These are phyloP conservation scores for Calephelis virginiensis DNA, from an alignment of 1,140 invertebrate genomes.

Conservation along the genomic window DNA sequence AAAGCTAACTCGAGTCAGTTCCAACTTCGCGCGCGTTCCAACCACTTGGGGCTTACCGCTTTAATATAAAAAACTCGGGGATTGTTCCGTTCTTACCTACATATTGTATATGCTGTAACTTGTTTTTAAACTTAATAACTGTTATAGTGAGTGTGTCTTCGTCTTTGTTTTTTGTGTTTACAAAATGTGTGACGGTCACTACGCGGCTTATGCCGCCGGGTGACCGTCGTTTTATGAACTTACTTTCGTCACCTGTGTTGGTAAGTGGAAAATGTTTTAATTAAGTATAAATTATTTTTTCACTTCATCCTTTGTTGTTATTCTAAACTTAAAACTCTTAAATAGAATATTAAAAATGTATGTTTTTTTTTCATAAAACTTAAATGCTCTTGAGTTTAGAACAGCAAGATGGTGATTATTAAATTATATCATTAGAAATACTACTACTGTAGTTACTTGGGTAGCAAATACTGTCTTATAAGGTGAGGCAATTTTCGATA, in stretches of 20 bases:
- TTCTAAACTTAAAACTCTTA: no score
- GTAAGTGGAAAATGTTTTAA: not conserved
- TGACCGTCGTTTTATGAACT: constrained; percentile 14
- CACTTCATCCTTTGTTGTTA: no score
- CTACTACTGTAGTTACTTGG: no score
- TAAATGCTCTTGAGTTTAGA: no score
- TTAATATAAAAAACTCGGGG: not conserved
- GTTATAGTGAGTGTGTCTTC: not conserved
- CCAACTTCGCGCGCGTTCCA: constrained; percentile 9
- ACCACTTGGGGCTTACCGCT: constrained; percentile 1
- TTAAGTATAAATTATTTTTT: not conserved
- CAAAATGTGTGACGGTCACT: constrained; percentile 5
- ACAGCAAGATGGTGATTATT: no score
- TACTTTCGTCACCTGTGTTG: constrained; percentile 1
- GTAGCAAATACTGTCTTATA: no score
- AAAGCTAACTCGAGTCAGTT: constrained; percentile 2
- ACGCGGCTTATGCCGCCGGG: constrained; percentile 8
- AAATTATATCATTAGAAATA: no score
- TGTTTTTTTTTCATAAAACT: no score
- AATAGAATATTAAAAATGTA: no score
- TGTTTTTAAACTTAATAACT: constrained; percentile 1
- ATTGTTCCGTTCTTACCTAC: constrained; percentile 2
- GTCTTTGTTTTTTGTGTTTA: constrained; percentile 4
- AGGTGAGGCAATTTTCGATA: no score
- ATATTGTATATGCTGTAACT: not conserved